These are phyloP conservation scores for Orthosia gothica DNA, from an alignment of 2,888 invertebrate genomes.

Conservation along the genomic window DNA sequence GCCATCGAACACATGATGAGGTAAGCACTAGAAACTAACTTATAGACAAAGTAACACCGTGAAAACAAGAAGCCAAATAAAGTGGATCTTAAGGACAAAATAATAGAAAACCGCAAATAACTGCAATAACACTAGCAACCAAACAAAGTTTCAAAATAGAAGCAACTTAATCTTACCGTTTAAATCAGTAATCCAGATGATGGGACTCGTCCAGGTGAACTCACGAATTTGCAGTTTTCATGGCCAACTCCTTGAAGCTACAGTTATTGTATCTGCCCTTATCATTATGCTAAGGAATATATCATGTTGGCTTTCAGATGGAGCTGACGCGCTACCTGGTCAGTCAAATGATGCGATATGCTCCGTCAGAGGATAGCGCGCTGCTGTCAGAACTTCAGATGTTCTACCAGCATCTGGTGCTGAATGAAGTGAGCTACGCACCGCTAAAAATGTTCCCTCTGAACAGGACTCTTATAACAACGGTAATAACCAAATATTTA, in stretches of 20 bases:
- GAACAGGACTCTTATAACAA: slow-evolving; percentile 52
- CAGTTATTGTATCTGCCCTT: not conserved
- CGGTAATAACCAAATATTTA: slow-evolving; percentile 35
- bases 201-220: too few relatives aligned
- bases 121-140: not conserved
- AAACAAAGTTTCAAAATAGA: not conserved
- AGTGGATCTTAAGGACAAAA: not conserved
- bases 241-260: not conserved
- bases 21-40: slow-evolving; percentile 64
- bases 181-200: too few relatives aligned
- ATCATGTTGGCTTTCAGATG: slow-evolving; percentile 41
- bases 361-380: slow-evolving; percentile 8
- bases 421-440: slow-evolving; percentile 51
- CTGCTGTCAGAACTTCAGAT: slow-evolving; percentile 51
- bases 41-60: not conserved
- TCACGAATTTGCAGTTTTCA: not conserved
- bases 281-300: not conserved
- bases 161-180: too few relatives aligned
- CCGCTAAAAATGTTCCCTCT: slow-evolving; percentile 63
- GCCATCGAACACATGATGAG: slow-evolving; percentile 82
- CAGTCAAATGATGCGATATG: slow-evolving; percentile 52
- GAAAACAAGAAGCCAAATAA: not conserved
- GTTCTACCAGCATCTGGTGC: slow-evolving; percentile 57
- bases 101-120: not conserved
- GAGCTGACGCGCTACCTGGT: slow-evolving; percentile 46